phyloP scores from a whole-genome alignment of 1,140 invertebrate species.

The Bombus polaris region DNA sequence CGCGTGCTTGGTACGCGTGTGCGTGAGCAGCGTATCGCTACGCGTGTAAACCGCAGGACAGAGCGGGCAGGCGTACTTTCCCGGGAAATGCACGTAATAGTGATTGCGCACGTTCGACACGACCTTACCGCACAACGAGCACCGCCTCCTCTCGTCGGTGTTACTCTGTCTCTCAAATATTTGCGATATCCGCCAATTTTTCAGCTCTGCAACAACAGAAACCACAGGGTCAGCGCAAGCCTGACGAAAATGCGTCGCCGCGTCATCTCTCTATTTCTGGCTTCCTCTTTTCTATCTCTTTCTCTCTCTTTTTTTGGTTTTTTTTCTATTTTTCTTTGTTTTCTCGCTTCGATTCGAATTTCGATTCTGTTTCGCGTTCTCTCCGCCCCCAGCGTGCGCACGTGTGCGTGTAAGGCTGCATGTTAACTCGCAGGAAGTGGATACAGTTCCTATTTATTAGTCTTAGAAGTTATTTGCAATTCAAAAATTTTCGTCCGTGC shows the following conservation, averaged over 20 bases:
- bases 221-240: slow-evolving; percentile 80
- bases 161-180: slow-evolving; percentile 86
- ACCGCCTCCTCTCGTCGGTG: slow-evolving; percentile 85
- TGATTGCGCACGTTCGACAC: slow-evolving; percentile 87
- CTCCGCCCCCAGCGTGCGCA: slow-evolving; percentile 16
- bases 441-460: background rate
- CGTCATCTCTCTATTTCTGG: slow-evolving; percentile 63
- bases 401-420: slow-evolving; percentile 61
- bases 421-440: background rate
- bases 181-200: slow-evolving; percentile 87
- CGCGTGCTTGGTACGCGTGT: slow-evolving; percentile 86
- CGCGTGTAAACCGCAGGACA: slow-evolving; percentile 86
- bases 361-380: background rate
- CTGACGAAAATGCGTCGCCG: slow-evolving; percentile 67
- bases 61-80: slow-evolving; percentile 85
- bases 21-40: slow-evolving; percentile 85
- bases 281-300: slow-evolving; percentile 19
- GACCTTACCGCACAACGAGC: slow-evolving; percentile 87
- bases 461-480: background rate
- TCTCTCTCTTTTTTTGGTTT: background rate
- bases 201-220: slow-evolving; percentile 86
- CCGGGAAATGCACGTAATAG: slow-evolving; percentile 87
- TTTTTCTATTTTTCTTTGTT: background rate
- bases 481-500: background rate
- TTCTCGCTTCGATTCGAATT: background rate